Percentiles rank a stretch among this genome's conserved stretches.
These are phyloP conservation scores for Strigamia transsilvanica DNA, from an alignment of 2,888 invertebrate genomes.

Conservation along the genomic window DNA sequence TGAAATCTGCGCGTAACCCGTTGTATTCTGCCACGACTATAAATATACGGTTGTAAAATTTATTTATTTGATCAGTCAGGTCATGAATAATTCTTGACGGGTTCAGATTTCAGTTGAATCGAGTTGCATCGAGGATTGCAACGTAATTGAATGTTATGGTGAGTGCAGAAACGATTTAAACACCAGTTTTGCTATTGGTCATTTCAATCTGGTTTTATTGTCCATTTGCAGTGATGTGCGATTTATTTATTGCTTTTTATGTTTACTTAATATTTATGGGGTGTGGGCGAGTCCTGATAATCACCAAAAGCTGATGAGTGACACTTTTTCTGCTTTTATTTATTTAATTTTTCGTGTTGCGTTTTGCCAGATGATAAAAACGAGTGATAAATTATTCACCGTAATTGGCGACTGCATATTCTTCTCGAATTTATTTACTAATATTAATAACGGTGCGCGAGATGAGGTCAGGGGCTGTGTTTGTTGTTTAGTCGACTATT, in stretches of 20 bases:
- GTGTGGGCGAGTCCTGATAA: not conserved
- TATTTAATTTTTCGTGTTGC: not conserved
- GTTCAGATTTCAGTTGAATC: not conserved
- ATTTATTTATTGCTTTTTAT: not conserved
- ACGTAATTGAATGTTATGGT: slow-evolving; percentile 32
- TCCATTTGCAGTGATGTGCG: slow-evolving; percentile 3
- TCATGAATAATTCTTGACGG: not conserved
- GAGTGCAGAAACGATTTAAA: not conserved
- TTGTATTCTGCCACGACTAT: too few species aligned
- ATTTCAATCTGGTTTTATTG: slow-evolving; percentile 18
- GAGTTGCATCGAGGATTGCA: not conserved
- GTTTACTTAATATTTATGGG: slow-evolving; percentile 12
- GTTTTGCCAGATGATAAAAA: not conserved
- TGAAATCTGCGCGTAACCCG: too few species aligned
- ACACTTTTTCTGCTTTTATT: not conserved
- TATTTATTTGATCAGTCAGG: not conserved
- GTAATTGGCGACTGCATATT: not conserved
- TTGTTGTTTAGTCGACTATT: not conserved
- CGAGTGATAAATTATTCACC: not conserved
- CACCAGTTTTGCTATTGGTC: slow-evolving; percentile 3
- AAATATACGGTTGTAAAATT: not conserved
- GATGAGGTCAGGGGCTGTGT: not conserved
- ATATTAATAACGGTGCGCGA: not conserved
- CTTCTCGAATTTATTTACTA: not conserved
- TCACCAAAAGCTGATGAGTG: not conserved